Conservation (phyloP, 2,888 invertebrate species). For the Diachrysia chrysitis region DNA sequence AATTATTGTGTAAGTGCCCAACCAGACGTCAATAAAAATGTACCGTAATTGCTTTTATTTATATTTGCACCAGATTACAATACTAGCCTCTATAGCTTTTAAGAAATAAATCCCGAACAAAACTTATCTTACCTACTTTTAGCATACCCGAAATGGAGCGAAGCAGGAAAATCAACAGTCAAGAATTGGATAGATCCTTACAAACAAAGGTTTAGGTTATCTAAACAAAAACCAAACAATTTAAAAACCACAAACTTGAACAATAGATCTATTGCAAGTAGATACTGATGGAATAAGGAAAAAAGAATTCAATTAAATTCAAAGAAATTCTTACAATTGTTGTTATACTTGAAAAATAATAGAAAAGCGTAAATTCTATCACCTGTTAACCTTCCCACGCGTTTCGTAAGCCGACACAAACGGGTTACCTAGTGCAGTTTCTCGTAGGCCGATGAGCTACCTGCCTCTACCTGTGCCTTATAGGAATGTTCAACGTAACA, state of each 20-base stretch:
- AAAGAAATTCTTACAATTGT: not conserved
- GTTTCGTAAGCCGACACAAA: slow-evolving; percentile 31
- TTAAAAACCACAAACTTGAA: not conserved
- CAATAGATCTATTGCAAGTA: not conserved
- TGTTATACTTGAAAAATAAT: slow-evolving; percentile 7
- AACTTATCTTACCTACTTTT: too few species aligned
- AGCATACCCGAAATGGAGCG: too few species aligned
- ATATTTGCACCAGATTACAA: too few species aligned
- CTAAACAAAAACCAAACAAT: not conserved
- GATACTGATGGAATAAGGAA: not conserved
- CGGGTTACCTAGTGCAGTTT: slow-evolving; percentile 45
- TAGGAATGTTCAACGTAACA: slow-evolving; percentile 54
- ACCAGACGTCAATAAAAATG: too few species aligned
- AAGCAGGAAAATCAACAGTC: too few species aligned
- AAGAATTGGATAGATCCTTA: too few species aligned
- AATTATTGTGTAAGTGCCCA: too few species aligned
- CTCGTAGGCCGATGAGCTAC: slow-evolving; percentile 49
- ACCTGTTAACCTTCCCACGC: slow-evolving; percentile 48
- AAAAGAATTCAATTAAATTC: not conserved
- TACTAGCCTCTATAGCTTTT: too few species aligned
- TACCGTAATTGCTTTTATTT: too few species aligned
- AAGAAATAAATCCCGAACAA: too few species aligned
- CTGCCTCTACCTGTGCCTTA: slow-evolving; percentile 26
- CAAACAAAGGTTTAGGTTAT: too few species aligned
- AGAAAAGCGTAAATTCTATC: slow-evolving; percentile 22